Conservation (phyloP, 2,888 invertebrate species). For the Megastigmus dorsalis region DNA sequence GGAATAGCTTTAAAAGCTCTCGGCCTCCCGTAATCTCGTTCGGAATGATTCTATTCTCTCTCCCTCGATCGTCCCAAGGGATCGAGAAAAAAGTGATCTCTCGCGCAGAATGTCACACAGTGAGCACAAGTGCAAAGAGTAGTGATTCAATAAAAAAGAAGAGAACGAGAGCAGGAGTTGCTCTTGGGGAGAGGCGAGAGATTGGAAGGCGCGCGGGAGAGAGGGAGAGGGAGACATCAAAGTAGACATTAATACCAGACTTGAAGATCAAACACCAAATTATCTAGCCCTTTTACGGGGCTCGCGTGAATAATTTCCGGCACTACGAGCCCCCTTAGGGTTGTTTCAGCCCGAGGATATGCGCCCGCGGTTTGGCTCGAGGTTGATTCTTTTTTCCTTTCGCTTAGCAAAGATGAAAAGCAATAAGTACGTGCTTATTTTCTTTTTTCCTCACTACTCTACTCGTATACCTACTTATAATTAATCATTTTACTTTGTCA, state of each 20-base stretch:
- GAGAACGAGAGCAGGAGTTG: not conserved
- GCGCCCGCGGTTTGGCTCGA: not conserved
- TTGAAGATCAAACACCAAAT: constrained; percentile 44
- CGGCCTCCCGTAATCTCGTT: constrained; percentile 60
- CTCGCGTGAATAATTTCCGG: constrained; percentile 32
- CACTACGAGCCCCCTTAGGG: not conserved
- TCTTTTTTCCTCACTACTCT: too few relatives aligned
- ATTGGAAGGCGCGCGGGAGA: not conserved
- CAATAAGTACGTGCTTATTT: too few relatives aligned
- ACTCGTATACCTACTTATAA: too few relatives aligned
- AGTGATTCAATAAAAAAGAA: constrained; percentile 32
- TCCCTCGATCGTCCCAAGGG: constrained; percentile 25
- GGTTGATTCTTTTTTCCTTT: not conserved
- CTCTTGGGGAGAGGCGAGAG: not conserved
- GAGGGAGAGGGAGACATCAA: constrained; percentile 29
- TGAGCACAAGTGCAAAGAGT: not conserved
- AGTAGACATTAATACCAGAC: constrained; percentile 34
- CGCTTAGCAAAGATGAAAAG: too few relatives aligned
- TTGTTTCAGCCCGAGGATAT: constrained; percentile 17
- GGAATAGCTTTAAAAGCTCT: constrained; percentile 57
- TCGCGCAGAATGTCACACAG: constrained; percentile 17
- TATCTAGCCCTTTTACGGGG: constrained; percentile 21
- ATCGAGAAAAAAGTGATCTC: constrained; percentile 37
- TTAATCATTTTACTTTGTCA: too few relatives aligned
- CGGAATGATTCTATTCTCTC: constrained; percentile 62